Percentiles rank a stretch among this genome's conserved stretches.
phyloP scores from a whole-genome alignment of 2,113 vertebrate species.

The Gobiocypris rarus region DNA sequence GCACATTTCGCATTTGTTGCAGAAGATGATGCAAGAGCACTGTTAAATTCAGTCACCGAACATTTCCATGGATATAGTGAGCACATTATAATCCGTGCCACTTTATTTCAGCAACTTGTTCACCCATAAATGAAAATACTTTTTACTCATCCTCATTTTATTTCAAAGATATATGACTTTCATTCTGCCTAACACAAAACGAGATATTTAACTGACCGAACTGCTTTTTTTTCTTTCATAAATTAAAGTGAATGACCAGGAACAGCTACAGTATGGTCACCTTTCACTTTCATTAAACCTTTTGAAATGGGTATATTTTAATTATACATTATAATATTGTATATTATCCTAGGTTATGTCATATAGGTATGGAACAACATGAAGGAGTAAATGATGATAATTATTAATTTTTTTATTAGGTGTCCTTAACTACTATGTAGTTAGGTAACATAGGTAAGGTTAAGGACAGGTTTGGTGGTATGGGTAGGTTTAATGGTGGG shows the following conservation, averaged over 20 bases:
- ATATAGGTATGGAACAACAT: too few relatives aligned
- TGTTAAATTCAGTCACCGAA: conserved; percentile 10
- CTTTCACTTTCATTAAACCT: neutral
- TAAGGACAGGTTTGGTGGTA: too few relatives aligned
- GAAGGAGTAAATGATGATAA: too few relatives aligned
- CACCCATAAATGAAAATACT: neutral
- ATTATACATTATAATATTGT: too few relatives aligned
- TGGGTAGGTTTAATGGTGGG: too few relatives aligned
- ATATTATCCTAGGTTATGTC: too few relatives aligned
- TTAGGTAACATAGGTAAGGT: too few relatives aligned
- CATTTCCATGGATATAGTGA: neutral
- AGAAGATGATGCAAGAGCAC: conserved; percentile 24
- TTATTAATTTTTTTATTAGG: too few relatives aligned
- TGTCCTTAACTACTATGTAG: too few relatives aligned
- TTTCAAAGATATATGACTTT: neutral
- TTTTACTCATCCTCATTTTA: neutral
- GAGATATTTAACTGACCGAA: neutral
- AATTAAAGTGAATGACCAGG: neutral
- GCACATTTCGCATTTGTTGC: conserved; percentile 31
- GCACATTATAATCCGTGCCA: neutral
- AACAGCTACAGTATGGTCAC: neutral
- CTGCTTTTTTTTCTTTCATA: neutral
- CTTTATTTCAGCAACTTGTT: conserved; percentile 11
- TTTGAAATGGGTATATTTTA: neutral
- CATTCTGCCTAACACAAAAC: neutral